Evolutionary conservation across 2,113 vertebrate genomes (phyloP).

Genomic region (Melanerpes aurifrons): DNA sequence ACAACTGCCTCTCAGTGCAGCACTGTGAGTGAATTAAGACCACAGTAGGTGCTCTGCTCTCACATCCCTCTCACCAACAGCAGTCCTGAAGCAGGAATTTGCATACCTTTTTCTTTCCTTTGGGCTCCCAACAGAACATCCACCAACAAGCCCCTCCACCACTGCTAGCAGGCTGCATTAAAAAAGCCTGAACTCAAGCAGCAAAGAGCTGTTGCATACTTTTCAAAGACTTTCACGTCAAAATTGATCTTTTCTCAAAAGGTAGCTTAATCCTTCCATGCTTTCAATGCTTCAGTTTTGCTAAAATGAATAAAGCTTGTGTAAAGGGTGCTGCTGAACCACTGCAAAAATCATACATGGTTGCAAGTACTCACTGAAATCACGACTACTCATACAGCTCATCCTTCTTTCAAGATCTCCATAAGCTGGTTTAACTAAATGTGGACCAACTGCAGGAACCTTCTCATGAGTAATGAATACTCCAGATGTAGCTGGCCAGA

Average conservation of each 20-base stretch:
- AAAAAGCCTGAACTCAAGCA: background rate
- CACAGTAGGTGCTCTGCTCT: background rate
- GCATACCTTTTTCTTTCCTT: background rate
- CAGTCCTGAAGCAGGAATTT: background rate
- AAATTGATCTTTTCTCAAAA: background rate
- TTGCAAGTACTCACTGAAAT: background rate
- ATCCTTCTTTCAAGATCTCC: background rate
- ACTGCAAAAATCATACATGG: background rate
- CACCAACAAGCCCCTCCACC: background rate
- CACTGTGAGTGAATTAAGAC: background rate
- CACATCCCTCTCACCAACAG: background rate
- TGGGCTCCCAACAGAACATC: background rate
- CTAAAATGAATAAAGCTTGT: slow-evolving; percentile 1
- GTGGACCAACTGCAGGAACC: slow-evolving; percentile 21
- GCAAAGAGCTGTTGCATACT: background rate
- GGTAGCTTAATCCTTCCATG: background rate
- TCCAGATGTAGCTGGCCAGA: slow-evolving; percentile 2
- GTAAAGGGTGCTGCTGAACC: background rate
- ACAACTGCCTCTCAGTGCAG: background rate
- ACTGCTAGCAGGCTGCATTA: rapidly evolving
- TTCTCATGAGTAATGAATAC: slow-evolving; percentile 20
- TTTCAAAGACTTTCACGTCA: background rate
- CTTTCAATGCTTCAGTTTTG: background rate
- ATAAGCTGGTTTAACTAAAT: background rate
- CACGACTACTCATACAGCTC: background rate